phyloP scores from a whole-genome alignment of 2,797 vertebrate genomes.

The Clarias pachynema region DNA sequence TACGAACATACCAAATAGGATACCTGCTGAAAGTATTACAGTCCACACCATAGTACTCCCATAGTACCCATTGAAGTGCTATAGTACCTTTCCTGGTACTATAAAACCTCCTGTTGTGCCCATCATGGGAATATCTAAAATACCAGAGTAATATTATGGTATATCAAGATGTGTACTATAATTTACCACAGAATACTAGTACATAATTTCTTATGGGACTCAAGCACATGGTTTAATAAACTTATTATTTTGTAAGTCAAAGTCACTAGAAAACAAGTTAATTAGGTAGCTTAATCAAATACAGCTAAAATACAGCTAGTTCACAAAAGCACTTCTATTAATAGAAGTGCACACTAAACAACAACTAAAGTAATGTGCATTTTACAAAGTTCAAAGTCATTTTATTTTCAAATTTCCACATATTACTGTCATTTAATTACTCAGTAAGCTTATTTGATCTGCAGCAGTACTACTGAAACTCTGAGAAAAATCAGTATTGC shows the following conservation, averaged over 20 bases:
- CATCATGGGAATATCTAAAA: too few relatives aligned
- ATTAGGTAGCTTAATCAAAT: neutral
- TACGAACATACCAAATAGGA: too few relatives aligned
- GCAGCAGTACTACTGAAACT: neutral
- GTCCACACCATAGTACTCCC: too few relatives aligned
- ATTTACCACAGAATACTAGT: too few relatives aligned
- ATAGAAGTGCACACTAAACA: neutral
- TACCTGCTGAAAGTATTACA: too few relatives aligned
- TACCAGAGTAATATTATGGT: too few relatives aligned
- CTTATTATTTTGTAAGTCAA: neutral
- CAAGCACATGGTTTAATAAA: neutral
- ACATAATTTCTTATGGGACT: too few relatives aligned
- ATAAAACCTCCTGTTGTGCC: too few relatives aligned
- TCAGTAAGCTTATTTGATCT: neutral
- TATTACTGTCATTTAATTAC: neutral
- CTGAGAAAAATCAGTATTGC: neutral
- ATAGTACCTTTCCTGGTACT: too few relatives aligned
- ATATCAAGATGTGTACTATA: too few relatives aligned
- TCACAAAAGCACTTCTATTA: neutral
- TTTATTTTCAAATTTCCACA: neutral
- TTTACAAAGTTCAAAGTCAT: neutral
- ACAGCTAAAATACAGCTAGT: neutral
- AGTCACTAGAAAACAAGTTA: too few relatives aligned
- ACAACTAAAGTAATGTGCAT: neutral
- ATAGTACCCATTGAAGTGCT: too few relatives aligned